These are phyloP conservation scores for Stichodactyla helianthus DNA, from an alignment of 64 coral and sea anemone species.

Conservation along the genomic window DNA sequence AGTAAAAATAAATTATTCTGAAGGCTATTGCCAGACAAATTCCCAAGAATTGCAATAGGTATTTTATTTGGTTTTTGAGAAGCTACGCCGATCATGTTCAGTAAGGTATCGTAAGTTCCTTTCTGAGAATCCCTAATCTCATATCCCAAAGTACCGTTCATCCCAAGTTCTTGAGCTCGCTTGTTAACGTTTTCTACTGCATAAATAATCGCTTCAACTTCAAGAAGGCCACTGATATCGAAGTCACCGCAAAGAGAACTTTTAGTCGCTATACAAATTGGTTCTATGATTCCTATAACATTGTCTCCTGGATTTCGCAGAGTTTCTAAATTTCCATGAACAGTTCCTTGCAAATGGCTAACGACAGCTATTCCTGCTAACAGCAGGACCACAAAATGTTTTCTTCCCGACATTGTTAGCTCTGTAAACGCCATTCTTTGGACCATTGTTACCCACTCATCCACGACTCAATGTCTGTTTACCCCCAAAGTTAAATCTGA, in stretches of 20 bases:
- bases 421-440: not conserved
- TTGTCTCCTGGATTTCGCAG: slow-evolving; percentile 22
- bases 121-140: slow-evolving; percentile 49
- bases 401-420: not conserved
- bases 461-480: not conserved
- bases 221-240: slow-evolving; percentile 40
- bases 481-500: not conserved
- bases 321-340: not conserved
- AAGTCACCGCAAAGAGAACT: slow-evolving; percentile 7
- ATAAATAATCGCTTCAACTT: slow-evolving; percentile 66
- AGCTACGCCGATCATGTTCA: not conserved
- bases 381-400: not conserved
- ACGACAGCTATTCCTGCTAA: not conserved
- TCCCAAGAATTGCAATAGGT: slow-evolving; percentile 27
- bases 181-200: slow-evolving; percentile 27
- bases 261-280: slow-evolving; percentile 11
- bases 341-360: not conserved
- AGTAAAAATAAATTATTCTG: slow-evolving; percentile 16
- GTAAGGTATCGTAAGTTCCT: not conserved
- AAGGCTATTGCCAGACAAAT: slow-evolving; percentile 8
- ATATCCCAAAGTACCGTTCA: slow-evolving; percentile 30
- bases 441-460: not conserved
- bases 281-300: slow-evolving; percentile 40
- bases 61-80: not conserved
- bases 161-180: not conserved